These are phyloP conservation scores for Patella pellucida DNA, from an alignment of 2,888 invertebrate species.

Conservation along the genomic window DNA sequence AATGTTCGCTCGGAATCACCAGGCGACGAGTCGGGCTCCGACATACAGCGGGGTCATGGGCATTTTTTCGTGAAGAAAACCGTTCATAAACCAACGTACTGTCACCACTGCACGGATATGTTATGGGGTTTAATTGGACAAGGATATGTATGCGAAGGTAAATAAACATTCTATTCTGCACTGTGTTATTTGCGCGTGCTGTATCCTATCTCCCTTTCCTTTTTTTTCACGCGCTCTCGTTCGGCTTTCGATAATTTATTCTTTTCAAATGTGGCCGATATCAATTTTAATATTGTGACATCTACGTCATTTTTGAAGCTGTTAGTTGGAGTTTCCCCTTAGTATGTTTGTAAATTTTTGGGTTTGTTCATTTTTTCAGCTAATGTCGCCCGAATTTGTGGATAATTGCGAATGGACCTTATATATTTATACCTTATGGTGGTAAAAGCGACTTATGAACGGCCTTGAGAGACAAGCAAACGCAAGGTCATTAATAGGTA, in stretches of 20 bases:
- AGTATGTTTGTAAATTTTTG: neutral
- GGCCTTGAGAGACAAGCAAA: too few species aligned
- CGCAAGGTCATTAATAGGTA: too few species aligned
- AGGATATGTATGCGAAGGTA: slow-evolving; percentile 99
- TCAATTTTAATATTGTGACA: slow-evolving; percentile 29
- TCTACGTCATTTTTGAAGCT: slow-evolving; percentile 3
- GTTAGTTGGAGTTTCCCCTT: neutral
- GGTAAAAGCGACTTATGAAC: neutral
- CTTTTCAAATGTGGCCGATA: slow-evolving; percentile 15
- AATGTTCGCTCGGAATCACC: slow-evolving; percentile 49
- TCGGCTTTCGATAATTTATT: slow-evolving; percentile 11
- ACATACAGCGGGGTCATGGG: slow-evolving; percentile 74
- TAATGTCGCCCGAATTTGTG: neutral
- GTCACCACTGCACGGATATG: slow-evolving; percentile 99
- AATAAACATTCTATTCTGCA: slow-evolving; percentile 55
- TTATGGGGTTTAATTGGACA: slow-evolving; percentile 99
- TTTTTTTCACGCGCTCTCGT: slow-evolving; percentile 9
- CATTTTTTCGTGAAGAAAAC: slow-evolving; percentile 99
- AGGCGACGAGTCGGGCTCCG: slow-evolving; percentile 41
- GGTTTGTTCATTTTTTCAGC: neutral
- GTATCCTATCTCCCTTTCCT: slow-evolving; percentile 11
- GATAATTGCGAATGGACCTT: neutral
- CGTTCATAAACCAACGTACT: slow-evolving; percentile 99
- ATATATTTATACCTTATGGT: slow-evolving; percentile 1
- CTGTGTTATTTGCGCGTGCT: slow-evolving; percentile 10